Evolutionary conservation across 2,888 invertebrate genomes (phyloP), one percentile per base, ranked within the genome.

Genomic region (Allophyes oxyacanthae): DNA sequence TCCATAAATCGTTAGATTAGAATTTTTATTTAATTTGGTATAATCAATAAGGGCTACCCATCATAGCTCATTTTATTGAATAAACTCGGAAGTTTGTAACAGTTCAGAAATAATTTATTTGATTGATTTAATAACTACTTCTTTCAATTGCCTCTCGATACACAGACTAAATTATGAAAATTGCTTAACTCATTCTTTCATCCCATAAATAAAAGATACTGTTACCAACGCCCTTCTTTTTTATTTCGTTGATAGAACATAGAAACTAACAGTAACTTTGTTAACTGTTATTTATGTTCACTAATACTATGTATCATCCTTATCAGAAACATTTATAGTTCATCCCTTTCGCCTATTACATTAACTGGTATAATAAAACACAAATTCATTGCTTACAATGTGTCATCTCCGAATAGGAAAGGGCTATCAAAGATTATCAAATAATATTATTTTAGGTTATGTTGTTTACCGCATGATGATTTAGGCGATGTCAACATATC

Each of bases 391-490:
- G 44, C 48, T 37, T 14, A 46, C 58, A 52, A 50, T 49, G 9
- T 40, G 13, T 40, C 65, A 46, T 57, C 34, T 37, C 43, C n/a
- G 32, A 56, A 57, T 40, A 46, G 14, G 40, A 10, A 46, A 42
- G 4, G 41, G 10, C 6, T 37, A 43, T 49, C 14, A 38, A 48
- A 28, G 46, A 52, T 46, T 62, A 59, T 43, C 41, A 57, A 59
- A 62, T 44, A 65, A 57, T 55, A 53, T 58, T 54, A 45, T 65
- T 57, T 72, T 60, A 55, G 38, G 43, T 50, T 53, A 44, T 41
- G 42, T 62, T 72, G 72, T 69, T 72, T 72, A 63, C 62, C 57
- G 11, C 42, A 65, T 69, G 49, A 67, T 71, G 79, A 79, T 80
- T 79, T 79, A 79, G 62, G 66, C 42, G 58, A 57, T 68, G 68